These are phyloP conservation scores for Novumbra hubbsi DNA, from an alignment of 2,797 vertebrate genomes.

Conservation along the genomic window DNA sequence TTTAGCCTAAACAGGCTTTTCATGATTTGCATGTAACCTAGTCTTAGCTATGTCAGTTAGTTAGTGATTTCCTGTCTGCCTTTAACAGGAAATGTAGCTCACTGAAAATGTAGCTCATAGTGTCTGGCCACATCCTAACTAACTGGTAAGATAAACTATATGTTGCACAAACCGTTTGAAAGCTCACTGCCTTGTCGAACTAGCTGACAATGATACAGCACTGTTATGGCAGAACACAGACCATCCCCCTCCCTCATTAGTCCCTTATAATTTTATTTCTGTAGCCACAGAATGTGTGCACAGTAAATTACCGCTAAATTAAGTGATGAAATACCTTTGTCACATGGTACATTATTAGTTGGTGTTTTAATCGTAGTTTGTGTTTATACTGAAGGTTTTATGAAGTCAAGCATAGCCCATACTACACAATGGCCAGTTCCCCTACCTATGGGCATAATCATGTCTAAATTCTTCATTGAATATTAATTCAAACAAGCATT, in stretches of 20 bases:
- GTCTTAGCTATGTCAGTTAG: background rate
- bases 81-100: background rate
- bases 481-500: no score
- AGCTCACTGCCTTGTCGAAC: background rate
- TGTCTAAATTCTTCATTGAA: no score
- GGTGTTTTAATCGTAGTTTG: no score
- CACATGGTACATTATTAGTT: no score
- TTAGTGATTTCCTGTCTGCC: background rate
- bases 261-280: no score
- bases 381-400: no score
- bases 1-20: background rate
- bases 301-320: background rate
- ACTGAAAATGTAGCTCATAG: background rate
- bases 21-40: background rate
- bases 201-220: constrained; percentile 11
- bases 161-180: background rate
- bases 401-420: no score
- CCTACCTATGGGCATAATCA: no score
- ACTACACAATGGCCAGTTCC: no score
- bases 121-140: background rate
- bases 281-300: no score
- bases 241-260: no score
- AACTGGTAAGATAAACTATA: background rate
- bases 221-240: constrained; percentile 16
- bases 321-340: constrained; percentile 17